Conservation (phyloP, 2,113 vertebrate genomes). For the Corydoras sp. region DNA sequence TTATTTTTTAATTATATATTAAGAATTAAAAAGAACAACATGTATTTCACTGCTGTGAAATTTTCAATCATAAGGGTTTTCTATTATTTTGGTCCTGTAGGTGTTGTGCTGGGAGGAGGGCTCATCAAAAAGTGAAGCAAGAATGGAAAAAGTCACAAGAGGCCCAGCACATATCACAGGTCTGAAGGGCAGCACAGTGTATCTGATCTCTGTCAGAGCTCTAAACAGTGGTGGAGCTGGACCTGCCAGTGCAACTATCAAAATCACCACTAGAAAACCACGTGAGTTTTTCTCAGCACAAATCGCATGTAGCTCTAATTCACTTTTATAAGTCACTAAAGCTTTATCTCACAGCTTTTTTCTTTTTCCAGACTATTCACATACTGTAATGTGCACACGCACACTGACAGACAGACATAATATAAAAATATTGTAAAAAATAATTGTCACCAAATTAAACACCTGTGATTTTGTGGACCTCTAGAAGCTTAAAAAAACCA, state of each 20-base stretch:
- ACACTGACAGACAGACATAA: no score
- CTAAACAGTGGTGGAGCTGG: slow-evolving; percentile 83
- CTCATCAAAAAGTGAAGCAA: slow-evolving; percentile 68
- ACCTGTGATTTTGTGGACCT: no score
- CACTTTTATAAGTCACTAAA: background rate
- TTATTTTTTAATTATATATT: no score
- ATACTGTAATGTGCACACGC: no score
- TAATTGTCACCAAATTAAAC: no score
- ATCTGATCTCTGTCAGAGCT: slow-evolving; percentile 76
- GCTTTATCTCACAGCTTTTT: background rate
- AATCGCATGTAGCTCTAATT: no score
- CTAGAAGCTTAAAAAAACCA: no score
- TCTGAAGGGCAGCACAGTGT: slow-evolving; percentile 73
- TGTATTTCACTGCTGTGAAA: no score
- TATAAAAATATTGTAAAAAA: no score
- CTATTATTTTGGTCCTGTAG: slow-evolving; percentile 52
- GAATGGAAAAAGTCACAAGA: slow-evolving; percentile 67
- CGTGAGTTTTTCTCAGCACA: slow-evolving; percentile 65
- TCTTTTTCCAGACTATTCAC: background rate
- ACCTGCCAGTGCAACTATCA: slow-evolving; percentile 70
- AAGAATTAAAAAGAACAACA: no score
- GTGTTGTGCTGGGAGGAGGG: slow-evolving; percentile 81
- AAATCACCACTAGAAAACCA: slow-evolving; percentile 85
- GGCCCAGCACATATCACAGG: slow-evolving; percentile 70
- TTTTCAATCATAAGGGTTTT: no score